phyloP scores from a whole-genome alignment of 2,797 vertebrate genomes.

The Eupleurogrammus muticus region DNA sequence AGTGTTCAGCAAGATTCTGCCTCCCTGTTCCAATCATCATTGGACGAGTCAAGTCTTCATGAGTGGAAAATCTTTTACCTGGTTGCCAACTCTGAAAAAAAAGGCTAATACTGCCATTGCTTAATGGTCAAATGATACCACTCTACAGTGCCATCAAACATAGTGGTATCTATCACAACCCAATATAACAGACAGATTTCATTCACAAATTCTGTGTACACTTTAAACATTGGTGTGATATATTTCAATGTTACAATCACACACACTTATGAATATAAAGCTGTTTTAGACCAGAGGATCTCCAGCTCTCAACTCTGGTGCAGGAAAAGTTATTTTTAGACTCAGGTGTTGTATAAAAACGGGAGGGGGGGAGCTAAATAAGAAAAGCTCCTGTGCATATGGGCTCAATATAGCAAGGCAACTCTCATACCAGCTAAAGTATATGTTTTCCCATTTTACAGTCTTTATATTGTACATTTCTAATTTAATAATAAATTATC shows the following conservation, averaged over 20 bases:
- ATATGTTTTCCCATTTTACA: constrained; percentile 18
- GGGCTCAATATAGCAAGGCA: constrained; percentile 35
- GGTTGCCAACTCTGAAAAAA: constrained; percentile 11
- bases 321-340: constrained; percentile 73
- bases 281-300: constrained; percentile 46
- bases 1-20: constrained; percentile 36
- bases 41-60: constrained; percentile 24
- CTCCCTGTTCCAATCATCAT: constrained; percentile 2
- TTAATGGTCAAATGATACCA: neutral
- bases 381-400: constrained; percentile 37
- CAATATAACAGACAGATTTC: neutral
- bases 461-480: constrained; percentile 3
- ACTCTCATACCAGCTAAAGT: constrained; percentile 18
- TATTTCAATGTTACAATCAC: constrained; percentile 6
- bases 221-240: neutral
- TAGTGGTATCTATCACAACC: neutral
- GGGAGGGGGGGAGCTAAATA: constrained; percentile 46
- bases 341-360: constrained; percentile 58
- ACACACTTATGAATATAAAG: constrained; percentile 47
- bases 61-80: constrained; percentile 2
- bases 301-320: constrained; percentile 49
- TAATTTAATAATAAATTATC: neutral
- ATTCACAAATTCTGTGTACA: neutral
- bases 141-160: neutral
- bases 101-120: neutral